Base-by-base conservation (phyloP, 2,113 vertebrate species). In the Marmota flaviventris region DNA sequence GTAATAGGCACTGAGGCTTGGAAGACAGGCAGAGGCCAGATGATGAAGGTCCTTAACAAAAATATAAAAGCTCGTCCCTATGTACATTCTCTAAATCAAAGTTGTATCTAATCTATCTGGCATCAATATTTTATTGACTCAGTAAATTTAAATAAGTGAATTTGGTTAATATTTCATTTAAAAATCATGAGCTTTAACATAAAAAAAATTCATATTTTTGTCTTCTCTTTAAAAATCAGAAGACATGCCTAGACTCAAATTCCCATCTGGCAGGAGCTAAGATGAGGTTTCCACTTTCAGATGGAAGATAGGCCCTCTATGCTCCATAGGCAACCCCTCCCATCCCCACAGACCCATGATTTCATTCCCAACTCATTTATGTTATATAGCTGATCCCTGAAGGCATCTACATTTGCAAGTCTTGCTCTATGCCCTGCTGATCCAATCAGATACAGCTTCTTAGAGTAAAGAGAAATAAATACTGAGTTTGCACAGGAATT, bases 201-300 rank as follows among this genome's bases (percentile, higher is more conserved):
- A 29, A 78, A 85, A 78, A 85, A 86, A 9, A 69, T 16, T n/a
- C 34, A 34, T 32, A 82, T 65, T 76, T 90, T 24, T 72, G 11
- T 29, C 69, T 91, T 95, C 22, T 83, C 42, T 93, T 86, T 87
- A 93, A 87, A 78, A 84, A 42, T 76, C 48, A 88, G 39, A 70
- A 83, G 86, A 88, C 4, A 93, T 37, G 37, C 24, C 45, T 79
- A 37, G 53, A 67, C 63, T 86, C 34, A 83, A 67, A 27, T 91
- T 39, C 53, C 53, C 81, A 72, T 29, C 16, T 25, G n/a, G 32
- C 34, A 17, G 32, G 61, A 69, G 58, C 32, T 78, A 27, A 81
- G 56, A 27, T 39, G 34, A 37, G 34, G 37, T 20, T 56, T 42
- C 58, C 18, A 42, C 39, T 56, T 61, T 42, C 14, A 86, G 58